Percentiles rank a stretch among this genome's conserved stretches.
Conservation (phyloP, 2,888 invertebrate genomes). For the Slavum lentiscoides region DNA sequence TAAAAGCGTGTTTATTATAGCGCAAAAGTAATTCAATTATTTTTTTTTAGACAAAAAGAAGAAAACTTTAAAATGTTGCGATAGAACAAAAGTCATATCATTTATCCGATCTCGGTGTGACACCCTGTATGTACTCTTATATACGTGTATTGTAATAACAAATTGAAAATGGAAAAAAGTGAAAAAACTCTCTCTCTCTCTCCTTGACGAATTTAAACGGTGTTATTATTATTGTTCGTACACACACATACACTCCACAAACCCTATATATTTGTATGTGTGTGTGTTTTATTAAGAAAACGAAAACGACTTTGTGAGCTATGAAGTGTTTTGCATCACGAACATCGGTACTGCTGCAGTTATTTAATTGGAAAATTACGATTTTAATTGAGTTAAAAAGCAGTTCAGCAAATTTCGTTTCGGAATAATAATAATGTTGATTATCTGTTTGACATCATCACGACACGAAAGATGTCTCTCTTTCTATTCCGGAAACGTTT, state of each 20-base stretch:
- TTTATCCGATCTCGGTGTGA: no score
- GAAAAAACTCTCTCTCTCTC: background rate
- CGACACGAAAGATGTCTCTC: background rate
- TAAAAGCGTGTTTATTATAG: no score
- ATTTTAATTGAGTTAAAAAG: constrained; percentile 24
- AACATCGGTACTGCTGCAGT: background rate
- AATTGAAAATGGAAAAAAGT: background rate
- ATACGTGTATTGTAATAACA: background rate
- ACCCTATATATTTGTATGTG: no score
- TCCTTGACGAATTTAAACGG: background rate
- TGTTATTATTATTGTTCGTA: background rate
- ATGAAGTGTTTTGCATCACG: background rate
- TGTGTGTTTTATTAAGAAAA: background rate
- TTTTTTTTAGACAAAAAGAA: no score
- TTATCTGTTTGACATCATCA: constrained; percentile 19
- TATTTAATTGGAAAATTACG: constrained; percentile 20
- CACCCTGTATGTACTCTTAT: no score
- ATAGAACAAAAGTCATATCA: no score
- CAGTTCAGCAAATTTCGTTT: constrained; percentile 1
- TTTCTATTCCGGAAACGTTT: no score
- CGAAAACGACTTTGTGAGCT: background rate
- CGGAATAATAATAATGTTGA: constrained; percentile 8
- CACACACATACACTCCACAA: background rate
- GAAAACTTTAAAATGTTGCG: no score
- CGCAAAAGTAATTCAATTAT: no score